Evolutionary conservation across 2,888 invertebrate genomes (phyloP), one percentile per base, ranked within the genome.

Genomic region (Latheticus oryzae): DNA sequence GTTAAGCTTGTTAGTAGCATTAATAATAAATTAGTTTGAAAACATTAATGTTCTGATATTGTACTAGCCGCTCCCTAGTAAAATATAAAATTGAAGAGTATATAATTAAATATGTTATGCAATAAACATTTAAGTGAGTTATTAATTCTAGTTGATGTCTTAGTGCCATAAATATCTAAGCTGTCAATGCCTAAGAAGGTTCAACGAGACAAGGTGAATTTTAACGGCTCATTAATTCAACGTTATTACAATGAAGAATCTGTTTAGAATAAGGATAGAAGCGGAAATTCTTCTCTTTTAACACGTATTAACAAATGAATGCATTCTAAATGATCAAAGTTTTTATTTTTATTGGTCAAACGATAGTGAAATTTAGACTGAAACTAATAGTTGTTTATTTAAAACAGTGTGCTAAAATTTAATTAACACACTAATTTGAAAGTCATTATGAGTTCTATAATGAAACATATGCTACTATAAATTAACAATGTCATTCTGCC

Each of bases 1-100:
- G 40, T 51, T 51, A 51, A 51, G 40, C 28, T 37, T 48, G 35
- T 48, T 40, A 51, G 40, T 40, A 51, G 51, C 51, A 32, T 40
- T 30, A 32, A 21, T 40, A 19, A 32, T 19, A 51, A 51, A 40
- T 51, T 38, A 40, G 21, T 40, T 30, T 17, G 38, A 26, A 7
- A 13, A 8, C 19, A 19, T n/a, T 9, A 11, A 24, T 17, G 12
- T 32, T 2, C 30, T 16, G 26, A 15, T 30, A 12, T 32, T n/a
- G 37, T 5, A 37, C 19, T 37, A 17, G 7, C 7, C n/a, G n/a
- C n/a, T n/a, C n/a, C n/a, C n/a, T n/a, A n/a, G n/a, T n/a, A n/a
- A n/a, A n/a, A n/a, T n/a, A n/a, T n/a, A n/a, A n/a, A n/a, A n/a
- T n/a, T n/a, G n/a, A n/a, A n/a, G n/a, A n/a, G n/a, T n/a, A n/a